phyloP scores from a whole-genome alignment of 2,888 invertebrate genomes.

The Lucinisca nassula region DNA sequence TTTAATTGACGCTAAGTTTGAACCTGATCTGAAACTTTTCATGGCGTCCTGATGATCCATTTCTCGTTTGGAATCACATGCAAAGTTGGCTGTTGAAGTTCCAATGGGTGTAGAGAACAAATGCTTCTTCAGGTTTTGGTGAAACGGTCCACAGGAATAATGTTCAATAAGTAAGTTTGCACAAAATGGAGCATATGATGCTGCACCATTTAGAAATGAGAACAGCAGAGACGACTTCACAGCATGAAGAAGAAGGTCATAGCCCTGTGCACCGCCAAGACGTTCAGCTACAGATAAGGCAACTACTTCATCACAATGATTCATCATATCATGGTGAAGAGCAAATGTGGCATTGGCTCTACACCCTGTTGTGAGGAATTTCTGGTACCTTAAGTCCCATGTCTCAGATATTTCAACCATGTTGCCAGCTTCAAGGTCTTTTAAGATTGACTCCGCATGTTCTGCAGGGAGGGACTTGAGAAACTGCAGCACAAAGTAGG shows the following conservation, averaged over 20 bases:
- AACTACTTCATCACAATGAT: conserved; percentile 64
- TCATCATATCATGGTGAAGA: conserved; percentile 54
- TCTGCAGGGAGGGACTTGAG: no score
- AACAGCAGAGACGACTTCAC: conserved; percentile 61
- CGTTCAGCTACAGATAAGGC: conserved; percentile 57
- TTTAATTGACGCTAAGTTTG: neutral
- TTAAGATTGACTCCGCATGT: neutral
- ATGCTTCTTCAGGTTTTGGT: conserved; percentile 46
- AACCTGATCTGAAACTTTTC: neutral
- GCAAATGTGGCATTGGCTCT: conserved; percentile 55
- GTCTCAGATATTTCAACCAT: neutral
- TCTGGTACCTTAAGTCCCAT: conserved; percentile 22
- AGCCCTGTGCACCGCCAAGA: conserved; percentile 57
- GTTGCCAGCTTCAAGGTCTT: conserved; percentile 17
- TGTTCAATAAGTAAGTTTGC: conserved; percentile 46
- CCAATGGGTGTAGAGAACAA: conserved; percentile 59
- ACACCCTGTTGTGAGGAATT: conserved; percentile 25
- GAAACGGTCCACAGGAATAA: conserved; percentile 49
- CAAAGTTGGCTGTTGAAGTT: conserved; percentile 47
- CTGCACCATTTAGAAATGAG: conserved; percentile 64
- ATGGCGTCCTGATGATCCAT: conserved; percentile 50
- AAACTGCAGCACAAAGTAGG: no score
- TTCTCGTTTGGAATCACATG: conserved; percentile 60
- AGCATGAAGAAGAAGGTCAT: conserved; percentile 51
- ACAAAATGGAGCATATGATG: conserved; percentile 65